A percentile compares a stretch with the other conserved stretches of the same genome.
phyloP scores from a whole-genome alignment of 2,113 vertebrate genomes.

The Cochlearius cochlearius region DNA sequence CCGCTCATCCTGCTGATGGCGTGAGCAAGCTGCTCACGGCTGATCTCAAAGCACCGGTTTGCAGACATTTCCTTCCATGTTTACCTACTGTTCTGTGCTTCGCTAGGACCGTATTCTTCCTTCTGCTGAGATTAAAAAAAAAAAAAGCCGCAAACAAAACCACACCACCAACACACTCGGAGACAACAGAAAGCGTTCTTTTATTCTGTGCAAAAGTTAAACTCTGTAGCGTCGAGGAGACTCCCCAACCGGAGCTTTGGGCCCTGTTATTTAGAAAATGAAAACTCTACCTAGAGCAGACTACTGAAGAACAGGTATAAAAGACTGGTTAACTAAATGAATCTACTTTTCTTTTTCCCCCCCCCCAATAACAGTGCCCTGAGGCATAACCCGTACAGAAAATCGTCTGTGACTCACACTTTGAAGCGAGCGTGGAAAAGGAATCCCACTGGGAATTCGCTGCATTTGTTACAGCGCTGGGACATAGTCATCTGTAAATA shows the following conservation, averaged over 20 bases:
- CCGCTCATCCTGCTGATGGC: rapidly evolving
- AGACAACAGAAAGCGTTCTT: neutral
- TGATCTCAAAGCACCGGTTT: neutral
- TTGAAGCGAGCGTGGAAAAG: neutral
- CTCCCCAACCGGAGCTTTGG: neutral
- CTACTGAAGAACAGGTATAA: neutral
- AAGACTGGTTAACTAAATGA: neutral
- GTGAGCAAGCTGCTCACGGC: rapidly evolving
- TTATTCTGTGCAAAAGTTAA: neutral
- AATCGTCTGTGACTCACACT: neutral
- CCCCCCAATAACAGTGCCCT: neutral
- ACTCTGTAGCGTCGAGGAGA: rapidly evolving
- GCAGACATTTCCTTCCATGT: rapidly evolving
- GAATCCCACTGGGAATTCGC: neutral
- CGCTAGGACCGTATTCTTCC: neutral
- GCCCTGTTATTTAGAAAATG: constrained; percentile 17
- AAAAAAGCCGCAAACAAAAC: neutral
- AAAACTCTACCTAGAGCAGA: neutral
- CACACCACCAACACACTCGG: rapidly evolving
- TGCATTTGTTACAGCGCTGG: neutral
- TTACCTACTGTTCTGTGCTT: neutral
- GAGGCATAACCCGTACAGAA: neutral
- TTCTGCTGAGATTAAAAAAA: neutral
- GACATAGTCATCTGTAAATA: neutral
- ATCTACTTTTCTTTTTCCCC: neutral